Base-by-base conservation (phyloP, 2,797 vertebrate species). In the Knipowitschia caucasica region DNA sequence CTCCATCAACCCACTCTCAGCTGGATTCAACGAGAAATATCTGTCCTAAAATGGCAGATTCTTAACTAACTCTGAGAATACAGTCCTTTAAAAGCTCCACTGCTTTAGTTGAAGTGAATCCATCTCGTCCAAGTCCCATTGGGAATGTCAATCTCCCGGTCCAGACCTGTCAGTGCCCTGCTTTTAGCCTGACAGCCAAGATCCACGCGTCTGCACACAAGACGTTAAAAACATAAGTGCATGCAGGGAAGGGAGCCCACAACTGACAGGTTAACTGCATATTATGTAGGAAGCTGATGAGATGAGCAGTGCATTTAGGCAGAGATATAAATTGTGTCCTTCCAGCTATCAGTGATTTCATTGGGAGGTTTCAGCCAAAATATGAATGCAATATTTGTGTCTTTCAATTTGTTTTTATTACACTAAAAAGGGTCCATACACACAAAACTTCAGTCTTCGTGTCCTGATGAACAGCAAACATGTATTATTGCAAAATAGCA, bases 91-190 rank as follows among this genome's bases (percentile, higher is more conserved):
- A 79, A 81, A 74, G 76, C 55, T 71, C 59, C 69, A 59, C 54
- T 75, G 72, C 75, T 71, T 84, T 85, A 86, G 70, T 62, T 59
- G 45, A 64, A 69, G 67, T 62, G 62, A 68, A 78, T 83, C 75
- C 73, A 78, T 78, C 69, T 75, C 57, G 62, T 65, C 63, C 72
- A 67, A 59, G 62, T 84, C 81, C 78, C 81, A 69, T 69, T 53
- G 24, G 68, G 72, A 60, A 64, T 68, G 82, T 83, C 88, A 85
- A 71, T 89, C 85, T 77, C 60, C 24, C 64, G 65, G 71, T 69
- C 70, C 77, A 68, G 64, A 71, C 70, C 75, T 77, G 82, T 81
- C 85, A 78, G 67, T 59, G 69, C 59, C 75, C 75, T 67, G 73
- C 68, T 78, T 75, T 76, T 65, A 74, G 68, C 47, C 81, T 78